A percentile compares a stretch with the other conserved stretches of the same genome.
Evolutionary conservation across 2,888 invertebrate species (phyloP).

Genomic region (Apodemia duryi): DNA sequence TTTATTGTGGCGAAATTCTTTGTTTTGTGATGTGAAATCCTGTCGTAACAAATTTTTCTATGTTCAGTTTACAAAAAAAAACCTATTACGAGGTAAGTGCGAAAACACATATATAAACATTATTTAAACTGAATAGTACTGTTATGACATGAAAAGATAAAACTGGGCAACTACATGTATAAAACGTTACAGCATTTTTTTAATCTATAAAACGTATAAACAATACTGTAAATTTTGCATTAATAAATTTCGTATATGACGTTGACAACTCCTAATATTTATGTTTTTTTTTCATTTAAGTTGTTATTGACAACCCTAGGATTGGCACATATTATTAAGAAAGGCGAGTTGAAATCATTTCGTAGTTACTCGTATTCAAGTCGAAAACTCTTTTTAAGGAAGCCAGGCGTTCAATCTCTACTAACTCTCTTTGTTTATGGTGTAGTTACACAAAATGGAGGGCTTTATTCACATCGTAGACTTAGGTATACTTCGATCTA

Average conservation of each 20-base stretch:
- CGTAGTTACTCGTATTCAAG: conserved; percentile 20
- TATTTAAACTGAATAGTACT: no score
- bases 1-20: no score
- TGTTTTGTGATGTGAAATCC: no score
- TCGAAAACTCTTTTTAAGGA: conserved; percentile 19
- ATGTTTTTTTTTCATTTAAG: neutral
- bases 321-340: conserved; percentile 13
- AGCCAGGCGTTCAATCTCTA: conserved; percentile 21
- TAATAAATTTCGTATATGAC: no score
- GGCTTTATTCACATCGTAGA: conserved; percentile 9
- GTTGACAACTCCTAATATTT: neutral
- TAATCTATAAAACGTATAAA: no score
- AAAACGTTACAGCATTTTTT: no score
- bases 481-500: neutral
- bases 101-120: no score
- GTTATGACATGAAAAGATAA: no score
- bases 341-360: conserved; percentile 19
- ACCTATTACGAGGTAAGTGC: no score
- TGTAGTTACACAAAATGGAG: conserved; percentile 15
- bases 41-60: no score
- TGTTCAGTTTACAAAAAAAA: no score
- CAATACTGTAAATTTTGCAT: no score
- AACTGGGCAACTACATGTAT: neutral
- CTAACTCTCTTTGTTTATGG: conserved; percentile 14
- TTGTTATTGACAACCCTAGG: conserved; percentile 2